Evolutionary conservation across 53 echinoderm and acorn worm species (phyloP).

Genomic region (Paracentrotus lividus): DNA sequence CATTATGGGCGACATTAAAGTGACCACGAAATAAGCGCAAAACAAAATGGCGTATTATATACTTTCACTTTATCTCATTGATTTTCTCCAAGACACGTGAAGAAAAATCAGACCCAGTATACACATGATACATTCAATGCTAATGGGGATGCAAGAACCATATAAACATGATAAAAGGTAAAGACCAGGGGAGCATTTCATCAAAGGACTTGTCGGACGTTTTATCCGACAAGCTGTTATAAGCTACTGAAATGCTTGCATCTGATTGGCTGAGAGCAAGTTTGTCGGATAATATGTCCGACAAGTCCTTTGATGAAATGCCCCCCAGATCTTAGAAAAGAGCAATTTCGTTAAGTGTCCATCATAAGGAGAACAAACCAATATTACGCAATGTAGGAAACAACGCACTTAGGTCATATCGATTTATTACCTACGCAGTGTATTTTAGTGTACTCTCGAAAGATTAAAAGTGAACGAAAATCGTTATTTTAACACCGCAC

Average conservation of each 20-base stretch:
- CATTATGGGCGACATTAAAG: too few relatives aligned
- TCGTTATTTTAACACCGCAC: constrained; percentile 50
- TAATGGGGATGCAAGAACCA: not conserved
- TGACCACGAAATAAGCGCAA: not conserved
- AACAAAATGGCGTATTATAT: not conserved
- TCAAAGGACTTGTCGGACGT: too few relatives aligned
- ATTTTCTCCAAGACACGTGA: not conserved
- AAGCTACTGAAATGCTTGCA: too few relatives aligned
- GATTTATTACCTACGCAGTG: constrained; percentile 1
- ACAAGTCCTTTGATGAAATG: too few relatives aligned
- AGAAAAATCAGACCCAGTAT: not conserved
- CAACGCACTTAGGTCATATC: constrained; percentile 24
- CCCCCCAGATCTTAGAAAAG: too few relatives aligned
- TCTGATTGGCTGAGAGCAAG: too few relatives aligned
- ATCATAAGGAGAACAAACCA: constrained; percentile 16
- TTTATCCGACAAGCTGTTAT: too few relatives aligned
- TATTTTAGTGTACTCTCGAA: constrained; percentile 32
- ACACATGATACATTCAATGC: not conserved
- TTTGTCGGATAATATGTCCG: too few relatives aligned
- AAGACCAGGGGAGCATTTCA: not conserved
- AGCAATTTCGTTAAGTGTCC: not conserved
- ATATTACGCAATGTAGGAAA: constrained; percentile 54
- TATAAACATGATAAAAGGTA: not conserved
- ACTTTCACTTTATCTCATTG: not conserved
- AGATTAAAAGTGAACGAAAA: constrained; percentile 53